phyloP scores from a whole-genome alignment of 2,888 invertebrate species.

The Auanema freiburgensis region DNA sequence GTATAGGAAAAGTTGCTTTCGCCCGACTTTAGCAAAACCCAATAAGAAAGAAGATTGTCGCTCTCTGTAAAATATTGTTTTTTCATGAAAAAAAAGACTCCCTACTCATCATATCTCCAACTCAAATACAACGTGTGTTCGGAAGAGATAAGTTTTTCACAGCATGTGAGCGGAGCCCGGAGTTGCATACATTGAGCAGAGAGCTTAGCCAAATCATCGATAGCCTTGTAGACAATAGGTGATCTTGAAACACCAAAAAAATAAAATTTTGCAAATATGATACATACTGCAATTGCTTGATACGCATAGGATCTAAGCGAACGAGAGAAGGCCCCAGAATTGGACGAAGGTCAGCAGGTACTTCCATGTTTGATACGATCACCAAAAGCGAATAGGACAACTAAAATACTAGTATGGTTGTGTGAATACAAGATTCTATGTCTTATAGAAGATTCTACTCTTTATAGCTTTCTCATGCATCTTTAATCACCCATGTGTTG shows the following conservation, averaged over 20 bases:
- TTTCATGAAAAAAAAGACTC: no score
- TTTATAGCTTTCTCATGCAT: no score
- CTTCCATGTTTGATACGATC: no score
- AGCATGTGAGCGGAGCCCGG: constrained; percentile 44
- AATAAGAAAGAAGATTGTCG: constrained; percentile 65
- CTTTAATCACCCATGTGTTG: no score
- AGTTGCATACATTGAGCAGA: constrained; percentile 50
- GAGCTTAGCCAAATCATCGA: constrained; percentile 43
- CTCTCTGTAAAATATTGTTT: constrained; percentile 46
- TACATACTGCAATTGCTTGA: constrained; percentile 51
- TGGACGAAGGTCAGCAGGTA: constrained; percentile 50
- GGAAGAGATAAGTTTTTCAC: constrained; percentile 47
- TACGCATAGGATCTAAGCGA: constrained; percentile 53
- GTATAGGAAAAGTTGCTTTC: constrained; percentile 81
- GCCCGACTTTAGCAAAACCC: constrained; percentile 86
- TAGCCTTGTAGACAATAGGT: constrained; percentile 33
- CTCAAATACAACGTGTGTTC: constrained; percentile 53
- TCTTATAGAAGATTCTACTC: no score
- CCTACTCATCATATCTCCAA: constrained; percentile 55
- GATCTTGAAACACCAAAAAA: no score
- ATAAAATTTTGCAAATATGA: constrained; percentile 1
- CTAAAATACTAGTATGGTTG: no score
- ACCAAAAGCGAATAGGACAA: no score
- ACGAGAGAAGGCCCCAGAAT: constrained; percentile 52
- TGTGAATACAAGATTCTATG: no score